Evolutionary conservation across 1,140 invertebrate genomes (phyloP).

Genomic region (Dendroctonus ponderosae): DNA sequence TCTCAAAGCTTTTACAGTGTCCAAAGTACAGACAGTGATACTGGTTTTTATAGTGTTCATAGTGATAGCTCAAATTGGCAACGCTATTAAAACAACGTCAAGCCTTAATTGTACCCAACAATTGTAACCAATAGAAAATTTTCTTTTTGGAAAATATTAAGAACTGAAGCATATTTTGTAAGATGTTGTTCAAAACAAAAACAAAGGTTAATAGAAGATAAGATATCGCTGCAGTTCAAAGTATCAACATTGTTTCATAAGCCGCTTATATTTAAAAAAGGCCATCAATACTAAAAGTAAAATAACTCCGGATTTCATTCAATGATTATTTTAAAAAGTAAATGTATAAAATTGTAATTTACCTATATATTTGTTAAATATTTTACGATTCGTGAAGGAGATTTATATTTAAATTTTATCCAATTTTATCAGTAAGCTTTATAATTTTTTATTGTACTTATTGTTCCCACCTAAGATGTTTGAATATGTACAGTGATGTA

Average conservation of each 20-base stretch:
- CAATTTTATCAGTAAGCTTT: not conserved
- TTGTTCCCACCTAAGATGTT: not conserved
- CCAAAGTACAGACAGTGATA: conserved; percentile 19
- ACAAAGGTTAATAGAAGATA: too few species aligned
- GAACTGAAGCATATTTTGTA: not conserved
- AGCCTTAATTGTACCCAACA: too few species aligned
- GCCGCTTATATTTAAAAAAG: too few species aligned
- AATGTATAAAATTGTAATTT: not conserved
- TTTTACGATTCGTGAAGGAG: not conserved
- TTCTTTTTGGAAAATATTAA: not conserved
- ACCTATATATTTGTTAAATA: not conserved
- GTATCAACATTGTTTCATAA: too few species aligned
- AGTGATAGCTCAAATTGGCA: conserved; percentile 21
- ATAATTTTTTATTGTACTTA: not conserved
- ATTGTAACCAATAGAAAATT: not conserved
- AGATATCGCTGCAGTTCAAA: too few species aligned
- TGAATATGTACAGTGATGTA: not conserved
- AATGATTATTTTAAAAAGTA: too few species aligned
- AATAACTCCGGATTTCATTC: too few species aligned
- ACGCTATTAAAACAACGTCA: not conserved
- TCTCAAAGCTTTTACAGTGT: conserved; percentile 36
- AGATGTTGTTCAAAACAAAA: not conserved
- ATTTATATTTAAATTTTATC: not conserved
- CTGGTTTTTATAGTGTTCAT: conserved; percentile 38
- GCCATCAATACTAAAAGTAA: too few species aligned